A percentile compares a stretch with the other conserved stretches of the same genome.
phyloP scores from a whole-genome alignment of 2,888 invertebrate species.

The Ichneumon xanthorius region DNA sequence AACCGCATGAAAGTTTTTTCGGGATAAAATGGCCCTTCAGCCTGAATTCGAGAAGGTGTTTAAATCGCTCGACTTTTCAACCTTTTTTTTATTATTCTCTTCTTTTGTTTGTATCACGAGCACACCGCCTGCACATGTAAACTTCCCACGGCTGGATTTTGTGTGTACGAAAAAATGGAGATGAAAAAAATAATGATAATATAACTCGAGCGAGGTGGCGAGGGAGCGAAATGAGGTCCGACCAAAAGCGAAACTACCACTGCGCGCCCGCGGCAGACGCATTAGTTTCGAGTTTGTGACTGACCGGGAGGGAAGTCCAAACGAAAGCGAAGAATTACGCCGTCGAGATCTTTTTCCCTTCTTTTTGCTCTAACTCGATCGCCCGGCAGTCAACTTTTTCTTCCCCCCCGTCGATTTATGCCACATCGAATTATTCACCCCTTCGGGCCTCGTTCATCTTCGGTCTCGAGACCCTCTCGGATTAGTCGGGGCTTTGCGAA shows the following conservation, averaged over 20 bases:
- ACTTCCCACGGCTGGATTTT: neutral
- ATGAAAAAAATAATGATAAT: neutral
- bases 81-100: neutral
- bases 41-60: neutral
- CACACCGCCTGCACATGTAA: neutral
- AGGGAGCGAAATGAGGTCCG: neutral
- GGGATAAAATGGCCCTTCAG: neutral
- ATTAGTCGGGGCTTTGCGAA: constrained; percentile 10
- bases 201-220: neutral
- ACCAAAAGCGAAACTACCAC: neutral
- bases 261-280: neutral
- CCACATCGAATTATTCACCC: constrained; percentile 46
- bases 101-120: neutral
- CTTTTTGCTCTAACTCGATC: constrained; percentile 20
- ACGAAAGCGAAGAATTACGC: constrained; percentile 10
- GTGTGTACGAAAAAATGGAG: neutral
- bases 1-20: neutral
- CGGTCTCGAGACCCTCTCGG: constrained; percentile 32
- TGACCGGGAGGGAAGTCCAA: neutral
- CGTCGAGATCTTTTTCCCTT: neutral
- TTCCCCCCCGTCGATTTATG: neutral
- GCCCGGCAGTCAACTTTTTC: constrained; percentile 37
- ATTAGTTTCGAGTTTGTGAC: constrained; percentile 22
- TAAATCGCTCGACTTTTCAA: neutral
- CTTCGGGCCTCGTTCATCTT: constrained; percentile 38